Evolutionary conservation across 92 coral and sea anemone genomes (phyloP).

Genomic region (Anthopleura xanthogrammica): DNA sequence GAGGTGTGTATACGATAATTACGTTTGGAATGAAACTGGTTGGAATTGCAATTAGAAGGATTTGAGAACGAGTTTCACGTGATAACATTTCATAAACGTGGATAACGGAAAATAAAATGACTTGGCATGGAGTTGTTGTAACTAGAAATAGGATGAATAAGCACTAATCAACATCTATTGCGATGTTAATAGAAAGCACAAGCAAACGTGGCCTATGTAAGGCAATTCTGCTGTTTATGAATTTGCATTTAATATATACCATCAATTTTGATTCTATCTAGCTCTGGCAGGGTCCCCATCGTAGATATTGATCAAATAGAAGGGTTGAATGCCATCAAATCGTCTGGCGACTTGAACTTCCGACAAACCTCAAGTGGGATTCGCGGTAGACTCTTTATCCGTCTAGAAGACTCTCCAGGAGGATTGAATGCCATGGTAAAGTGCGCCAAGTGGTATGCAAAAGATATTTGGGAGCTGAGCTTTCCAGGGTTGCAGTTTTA

Average conservation of each 20-base stretch:
- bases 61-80: too few species aligned
- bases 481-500: not conserved
- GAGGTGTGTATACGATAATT: too few species aligned
- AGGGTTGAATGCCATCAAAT: slow-evolving; percentile 22
- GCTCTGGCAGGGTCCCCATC: slow-evolving; percentile 23
- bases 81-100: too few species aligned
- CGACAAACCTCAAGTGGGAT: not conserved
- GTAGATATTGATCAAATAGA: slow-evolving; percentile 22
- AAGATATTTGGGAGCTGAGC: not conserved
- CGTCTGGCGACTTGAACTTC: not conserved
- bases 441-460: slow-evolving; percentile 18
- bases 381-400: slow-evolving; percentile 22
- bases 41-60: too few species aligned
- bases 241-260: not conserved
- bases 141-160: too few species aligned
- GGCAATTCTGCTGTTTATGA: too few species aligned
- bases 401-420: slow-evolving; percentile 25
- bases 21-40: too few species aligned
- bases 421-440: not conserved
- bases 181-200: too few species aligned
- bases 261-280: slow-evolving; percentile 1
- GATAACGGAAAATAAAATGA: too few species aligned
- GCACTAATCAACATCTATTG: too few species aligned
- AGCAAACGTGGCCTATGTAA: too few species aligned
- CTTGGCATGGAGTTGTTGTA: too few species aligned